phyloP scores from a whole-genome alignment of 2,888 invertebrate species.

The Dendrolimus pini region DNA sequence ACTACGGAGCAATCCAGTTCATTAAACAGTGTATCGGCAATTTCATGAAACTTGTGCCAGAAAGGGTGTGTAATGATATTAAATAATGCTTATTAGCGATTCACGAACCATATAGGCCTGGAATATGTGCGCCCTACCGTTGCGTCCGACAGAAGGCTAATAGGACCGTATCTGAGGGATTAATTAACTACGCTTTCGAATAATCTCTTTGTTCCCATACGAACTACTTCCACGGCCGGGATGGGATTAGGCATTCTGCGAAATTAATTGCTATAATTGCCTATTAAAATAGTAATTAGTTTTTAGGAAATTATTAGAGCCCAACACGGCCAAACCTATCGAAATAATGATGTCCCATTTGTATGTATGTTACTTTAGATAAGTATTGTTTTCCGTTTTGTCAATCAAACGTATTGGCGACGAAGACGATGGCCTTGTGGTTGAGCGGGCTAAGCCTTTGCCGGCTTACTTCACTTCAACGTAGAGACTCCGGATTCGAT shows the following conservation, averaged over 20 bases:
- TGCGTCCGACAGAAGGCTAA: conserved; percentile 26
- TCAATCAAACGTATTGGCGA: no score
- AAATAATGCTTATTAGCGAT: neutral
- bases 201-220: conserved; percentile 36
- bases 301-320: conserved; percentile 13
- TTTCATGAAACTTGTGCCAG: no score
- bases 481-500: no score
- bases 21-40: no score
- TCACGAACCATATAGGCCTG: neutral
- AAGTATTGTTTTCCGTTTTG: no score
- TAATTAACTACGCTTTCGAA: conserved; percentile 48
- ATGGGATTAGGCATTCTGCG: conserved; percentile 16
- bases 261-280: conserved; percentile 31
- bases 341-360: no score
- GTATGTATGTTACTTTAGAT: no score
- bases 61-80: no score
- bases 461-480: no score
- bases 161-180: conserved; percentile 39
- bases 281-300: conserved; percentile 12
- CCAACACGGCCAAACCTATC: conserved; percentile 10
- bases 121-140: conserved; percentile 12
- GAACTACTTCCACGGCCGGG: conserved; percentile 18
- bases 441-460: no score
- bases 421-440: no score
- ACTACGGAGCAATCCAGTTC: no score